Evolutionary conservation across 35 echinoderm and acorn worm species (phyloP).

Genomic region (Amphiura filiformis): DNA sequence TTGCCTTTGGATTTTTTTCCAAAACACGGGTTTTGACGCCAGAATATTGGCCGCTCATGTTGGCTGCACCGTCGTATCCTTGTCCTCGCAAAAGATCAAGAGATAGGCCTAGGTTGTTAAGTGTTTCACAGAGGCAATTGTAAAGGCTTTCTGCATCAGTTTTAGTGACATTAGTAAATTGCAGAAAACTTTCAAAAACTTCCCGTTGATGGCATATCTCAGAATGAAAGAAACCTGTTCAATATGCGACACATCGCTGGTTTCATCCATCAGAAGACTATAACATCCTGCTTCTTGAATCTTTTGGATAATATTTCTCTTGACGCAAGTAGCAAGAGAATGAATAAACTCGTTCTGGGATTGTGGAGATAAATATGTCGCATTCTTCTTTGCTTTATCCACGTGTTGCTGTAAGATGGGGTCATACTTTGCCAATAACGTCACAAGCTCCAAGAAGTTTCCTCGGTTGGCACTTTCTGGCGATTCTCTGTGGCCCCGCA

Average conservation of each 20-base stretch:
- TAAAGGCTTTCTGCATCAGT: conserved; percentile 28
- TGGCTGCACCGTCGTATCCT: conserved; percentile 30
- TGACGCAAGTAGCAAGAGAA: not conserved
- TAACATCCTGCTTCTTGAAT: conserved; percentile 28
- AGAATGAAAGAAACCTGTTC: conserved; percentile 21
- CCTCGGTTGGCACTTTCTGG: not conserved
- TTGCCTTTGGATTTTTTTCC: conserved; percentile 18
- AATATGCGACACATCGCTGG: not conserved
- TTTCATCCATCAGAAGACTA: conserved; percentile 30
- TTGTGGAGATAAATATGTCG: not conserved
- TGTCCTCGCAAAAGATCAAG: conserved; percentile 18
- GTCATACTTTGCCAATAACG: conserved; percentile 20
- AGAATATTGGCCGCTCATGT: conserved; percentile 27
- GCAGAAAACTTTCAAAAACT: conserved; percentile 15
- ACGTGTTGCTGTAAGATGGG: not conserved
- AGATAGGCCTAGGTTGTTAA: not conserved
- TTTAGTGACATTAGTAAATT: conserved; percentile 7
- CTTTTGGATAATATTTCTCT: not conserved
- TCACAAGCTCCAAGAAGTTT: conserved; percentile 24
- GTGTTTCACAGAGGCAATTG: conserved; percentile 14
- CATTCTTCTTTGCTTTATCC: not conserved
- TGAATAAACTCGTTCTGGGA: conserved; percentile 13
- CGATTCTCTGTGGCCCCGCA: conserved; percentile 2
- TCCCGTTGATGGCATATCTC: conserved; percentile 11
- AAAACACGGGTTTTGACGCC: conserved; percentile 27